A percentile compares a stretch with the other conserved stretches of the same genome.
Evolutionary conservation across 2,888 invertebrate genomes (phyloP).

Genomic region (Melanchra persicariae): DNA sequence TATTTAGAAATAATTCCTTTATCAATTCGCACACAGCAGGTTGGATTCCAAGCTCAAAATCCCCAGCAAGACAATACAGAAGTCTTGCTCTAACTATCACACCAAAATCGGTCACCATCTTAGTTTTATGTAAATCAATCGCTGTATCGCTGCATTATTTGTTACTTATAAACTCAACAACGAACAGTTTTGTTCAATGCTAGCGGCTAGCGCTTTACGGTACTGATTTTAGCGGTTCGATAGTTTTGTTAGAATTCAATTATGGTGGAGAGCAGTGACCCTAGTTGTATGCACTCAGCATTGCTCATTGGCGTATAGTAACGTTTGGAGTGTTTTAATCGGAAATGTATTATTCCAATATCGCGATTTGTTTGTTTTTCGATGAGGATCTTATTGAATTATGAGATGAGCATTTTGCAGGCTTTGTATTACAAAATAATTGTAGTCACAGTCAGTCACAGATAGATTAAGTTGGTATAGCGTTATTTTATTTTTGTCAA

Average conservation of each 20-base stretch:
- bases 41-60: slow-evolving; percentile 38
- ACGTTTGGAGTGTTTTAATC: slow-evolving; percentile 56
- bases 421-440: neutral
- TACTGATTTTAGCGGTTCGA: slow-evolving; percentile 84
- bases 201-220: slow-evolving; percentile 71
- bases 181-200: slow-evolving; percentile 71
- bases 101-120: slow-evolving; percentile 46
- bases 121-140: slow-evolving; percentile 57
- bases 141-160: slow-evolving; percentile 66
- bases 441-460: neutral
- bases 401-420: neutral
- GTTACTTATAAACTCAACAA: slow-evolving; percentile 71
- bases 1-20: slow-evolving; percentile 28
- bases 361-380: slow-evolving; percentile 56
- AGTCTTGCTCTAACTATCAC: slow-evolving; percentile 24
- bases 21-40: slow-evolving; percentile 45
- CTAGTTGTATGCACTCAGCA: slow-evolving; percentile 70
- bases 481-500: neutral
- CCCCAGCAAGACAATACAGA: slow-evolving; percentile 6
- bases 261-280: slow-evolving; percentile 76
- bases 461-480: neutral
- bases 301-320: slow-evolving; percentile 57
- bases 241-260: slow-evolving; percentile 86
- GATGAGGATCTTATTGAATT: slow-evolving; percentile 28
- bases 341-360: slow-evolving; percentile 56